Evolutionary conservation across 2,888 invertebrate genomes (phyloP).

Genomic region (Uloborus plumipes): DNA sequence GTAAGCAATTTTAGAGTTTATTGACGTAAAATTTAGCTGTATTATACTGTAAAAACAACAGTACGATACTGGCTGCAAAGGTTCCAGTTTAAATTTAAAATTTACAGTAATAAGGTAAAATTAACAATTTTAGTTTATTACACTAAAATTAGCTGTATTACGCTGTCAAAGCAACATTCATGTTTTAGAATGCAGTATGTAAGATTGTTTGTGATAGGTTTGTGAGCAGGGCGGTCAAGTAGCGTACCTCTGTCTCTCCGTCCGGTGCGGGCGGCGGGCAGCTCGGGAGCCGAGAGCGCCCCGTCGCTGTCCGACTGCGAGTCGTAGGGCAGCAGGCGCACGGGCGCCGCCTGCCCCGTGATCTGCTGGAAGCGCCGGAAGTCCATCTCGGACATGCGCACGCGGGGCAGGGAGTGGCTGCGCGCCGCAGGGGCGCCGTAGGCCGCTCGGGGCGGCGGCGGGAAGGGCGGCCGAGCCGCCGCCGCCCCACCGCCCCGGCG

Average conservation of each 20-base stretch:
- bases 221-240: too few relatives aligned
- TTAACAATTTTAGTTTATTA: too few relatives aligned
- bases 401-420: slow-evolving; percentile 56
- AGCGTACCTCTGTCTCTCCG: slow-evolving; percentile 16
- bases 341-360: slow-evolving; percentile 23
- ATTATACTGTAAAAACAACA: too few relatives aligned
- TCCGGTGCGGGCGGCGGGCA: slow-evolving; percentile 73
- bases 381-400: slow-evolving; percentile 4
- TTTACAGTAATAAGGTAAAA: too few relatives aligned
- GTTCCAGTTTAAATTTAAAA: too few relatives aligned
- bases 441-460: not conserved
- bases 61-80: too few relatives aligned
- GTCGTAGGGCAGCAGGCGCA: slow-evolving; percentile 72
- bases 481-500: not conserved
- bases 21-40: too few relatives aligned
- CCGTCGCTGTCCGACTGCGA: slow-evolving; percentile 81
- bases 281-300: slow-evolving; percentile 84
- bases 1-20: too few relatives aligned
- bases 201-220: too few relatives aligned
- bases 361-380: slow-evolving; percentile 67
- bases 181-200: too few relatives aligned
- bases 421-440: not conserved
- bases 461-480: not conserved
- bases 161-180: too few relatives aligned
- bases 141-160: too few relatives aligned